Evolutionary conservation across 2,113 vertebrate species (phyloP).

Genomic region (Corvus moneduloides): DNA sequence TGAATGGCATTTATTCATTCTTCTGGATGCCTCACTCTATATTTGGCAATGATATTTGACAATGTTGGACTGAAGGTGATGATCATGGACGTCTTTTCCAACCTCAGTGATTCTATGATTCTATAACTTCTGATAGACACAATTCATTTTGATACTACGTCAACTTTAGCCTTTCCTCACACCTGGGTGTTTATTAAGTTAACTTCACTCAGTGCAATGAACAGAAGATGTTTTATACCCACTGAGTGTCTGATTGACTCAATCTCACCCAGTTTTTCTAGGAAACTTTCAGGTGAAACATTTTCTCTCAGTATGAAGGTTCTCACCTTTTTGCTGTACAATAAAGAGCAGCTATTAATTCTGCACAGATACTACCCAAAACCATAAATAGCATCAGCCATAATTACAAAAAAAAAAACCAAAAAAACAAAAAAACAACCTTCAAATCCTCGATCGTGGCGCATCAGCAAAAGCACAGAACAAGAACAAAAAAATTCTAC

Average conservation of each 20-base stretch:
- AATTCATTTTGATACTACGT: not conserved
- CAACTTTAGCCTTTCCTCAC: not conserved
- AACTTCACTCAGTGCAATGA: not conserved
- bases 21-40: not conserved
- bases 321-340: not conserved
- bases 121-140: not conserved
- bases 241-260: not conserved
- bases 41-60: not conserved
- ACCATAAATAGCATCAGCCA: not conserved
- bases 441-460: not conserved
- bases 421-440: not conserved
- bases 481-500: constrained; percentile 10
- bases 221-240: not conserved
- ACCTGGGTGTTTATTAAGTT: not conserved
- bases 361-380: not conserved
- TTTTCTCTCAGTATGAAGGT: not conserved
- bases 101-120: not conserved
- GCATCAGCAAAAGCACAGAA: constrained; percentile 33
- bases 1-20: not conserved
- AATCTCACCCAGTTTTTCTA: not conserved
- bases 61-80: not conserved
- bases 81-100: not conserved
- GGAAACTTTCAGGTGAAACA: not conserved
- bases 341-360: not conserved
- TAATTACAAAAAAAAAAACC: not conserved